Conservation (phyloP, 2,113 vertebrate species). For the Salvelinus fontinalis region DNA sequence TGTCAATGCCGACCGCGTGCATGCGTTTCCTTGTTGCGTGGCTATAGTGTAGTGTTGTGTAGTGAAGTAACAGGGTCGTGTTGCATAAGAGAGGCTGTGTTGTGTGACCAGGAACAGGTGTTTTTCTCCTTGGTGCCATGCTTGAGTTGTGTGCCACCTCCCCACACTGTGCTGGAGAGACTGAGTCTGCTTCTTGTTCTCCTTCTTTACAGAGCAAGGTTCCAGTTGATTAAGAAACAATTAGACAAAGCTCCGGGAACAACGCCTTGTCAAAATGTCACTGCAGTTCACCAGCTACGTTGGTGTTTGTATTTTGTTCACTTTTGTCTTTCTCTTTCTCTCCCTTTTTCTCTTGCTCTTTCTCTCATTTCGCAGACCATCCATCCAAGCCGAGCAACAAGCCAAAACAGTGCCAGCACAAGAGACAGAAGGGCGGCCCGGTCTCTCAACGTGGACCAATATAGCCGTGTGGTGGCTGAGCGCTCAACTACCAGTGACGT, state of each 20-base stretch:
- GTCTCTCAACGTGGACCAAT: slow-evolving; percentile 78
- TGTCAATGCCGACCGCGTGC: no score
- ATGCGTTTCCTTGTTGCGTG: no score
- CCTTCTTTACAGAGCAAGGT: not conserved
- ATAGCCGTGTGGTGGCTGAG: slow-evolving; percentile 22
- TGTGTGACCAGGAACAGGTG: not conserved
- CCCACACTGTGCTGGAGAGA: no score
- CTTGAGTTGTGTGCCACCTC: no score
- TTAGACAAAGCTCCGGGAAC: not conserved
- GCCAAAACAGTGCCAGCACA: slow-evolving; percentile 82
- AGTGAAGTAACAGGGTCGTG: not conserved
- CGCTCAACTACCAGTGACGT: slow-evolving; percentile 54
- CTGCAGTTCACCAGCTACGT: not conserved
- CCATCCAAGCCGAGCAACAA: slow-evolving; percentile 81
- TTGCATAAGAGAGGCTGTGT: not conserved
- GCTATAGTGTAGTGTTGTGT: no score
- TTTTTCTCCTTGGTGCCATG: not conserved
- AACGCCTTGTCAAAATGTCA: not conserved
- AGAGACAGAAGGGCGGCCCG: slow-evolving; percentile 85
- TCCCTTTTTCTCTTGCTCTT: not conserved
- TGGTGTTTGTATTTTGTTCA: not conserved
- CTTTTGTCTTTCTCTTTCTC: not conserved
- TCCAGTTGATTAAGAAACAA: not conserved
- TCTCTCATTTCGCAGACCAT: slow-evolving; percentile 67
- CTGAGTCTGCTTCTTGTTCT: not conserved